Conservation (phyloP, 1,140 invertebrate species). For the Neoseiulus cucumeris region DNA sequence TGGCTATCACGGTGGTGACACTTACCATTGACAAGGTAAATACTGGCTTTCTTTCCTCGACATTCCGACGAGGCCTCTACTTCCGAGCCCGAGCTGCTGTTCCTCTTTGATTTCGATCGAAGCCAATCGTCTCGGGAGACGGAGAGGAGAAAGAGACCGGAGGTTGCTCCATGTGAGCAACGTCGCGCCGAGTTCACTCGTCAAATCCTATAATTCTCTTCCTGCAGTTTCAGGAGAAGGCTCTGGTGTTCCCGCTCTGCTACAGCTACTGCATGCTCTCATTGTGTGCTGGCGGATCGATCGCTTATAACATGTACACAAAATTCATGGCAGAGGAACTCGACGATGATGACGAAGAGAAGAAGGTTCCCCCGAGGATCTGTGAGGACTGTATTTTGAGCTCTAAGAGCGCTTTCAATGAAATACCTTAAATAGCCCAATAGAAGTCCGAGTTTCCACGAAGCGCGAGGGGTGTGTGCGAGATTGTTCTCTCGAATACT, state of each 20-base stretch:
- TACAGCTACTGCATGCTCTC: conserved; percentile 5
- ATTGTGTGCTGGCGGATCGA: neutral
- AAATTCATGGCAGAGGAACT: neutral
- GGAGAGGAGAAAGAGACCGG: too few relatives aligned
- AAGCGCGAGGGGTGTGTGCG: too few relatives aligned
- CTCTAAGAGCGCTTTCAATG: neutral
- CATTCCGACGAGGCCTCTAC: neutral
- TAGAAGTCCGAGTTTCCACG: neutral
- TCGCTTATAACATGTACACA: neutral
- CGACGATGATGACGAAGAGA: neutral
- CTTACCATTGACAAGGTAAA: conserved; percentile 2
- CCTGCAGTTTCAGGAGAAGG: conserved; percentile 1
- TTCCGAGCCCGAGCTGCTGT: too few relatives aligned
- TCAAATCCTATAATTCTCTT: neutral
- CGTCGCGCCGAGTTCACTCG: too few relatives aligned
- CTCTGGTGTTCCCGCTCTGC: neutral
- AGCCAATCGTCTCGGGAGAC: too few relatives aligned
- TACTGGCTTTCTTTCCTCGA: neutral
- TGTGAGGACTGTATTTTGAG: neutral
- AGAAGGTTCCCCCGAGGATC: neutral
- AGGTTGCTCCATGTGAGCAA: too few relatives aligned
- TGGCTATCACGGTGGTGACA: conserved; percentile 15
- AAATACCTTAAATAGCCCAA: neutral
- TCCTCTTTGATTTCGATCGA: too few relatives aligned
- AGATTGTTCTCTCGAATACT: neutral